phyloP scores from a whole-genome alignment of 2,797 vertebrate genomes.

The Dendrocincla tyrannina region DNA sequence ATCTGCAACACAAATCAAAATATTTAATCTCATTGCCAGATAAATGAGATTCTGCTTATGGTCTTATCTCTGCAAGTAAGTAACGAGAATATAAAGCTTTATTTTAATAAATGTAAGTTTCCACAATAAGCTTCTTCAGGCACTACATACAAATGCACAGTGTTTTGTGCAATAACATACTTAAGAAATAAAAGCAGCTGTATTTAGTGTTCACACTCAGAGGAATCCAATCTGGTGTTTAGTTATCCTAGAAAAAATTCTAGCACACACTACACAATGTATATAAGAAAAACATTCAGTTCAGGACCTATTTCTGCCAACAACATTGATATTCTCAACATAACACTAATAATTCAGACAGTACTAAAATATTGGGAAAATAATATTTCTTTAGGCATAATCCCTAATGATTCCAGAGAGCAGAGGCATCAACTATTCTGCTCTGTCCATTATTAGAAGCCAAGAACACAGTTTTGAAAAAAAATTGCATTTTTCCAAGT shows the following conservation, averaged over 20 bases:
- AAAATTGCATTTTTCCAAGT: background rate
- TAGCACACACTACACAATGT: background rate
- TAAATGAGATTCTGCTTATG: background rate
- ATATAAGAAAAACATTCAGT: background rate
- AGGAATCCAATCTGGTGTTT: background rate
- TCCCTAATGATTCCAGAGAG: background rate
- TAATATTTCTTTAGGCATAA: background rate
- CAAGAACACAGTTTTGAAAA: background rate
- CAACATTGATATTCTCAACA: background rate
- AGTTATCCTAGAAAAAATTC: background rate
- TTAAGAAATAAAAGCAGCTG: background rate
- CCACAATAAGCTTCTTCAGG: background rate
- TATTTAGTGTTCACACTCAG: background rate
- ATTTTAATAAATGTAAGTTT: background rate
- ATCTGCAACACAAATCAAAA: slow-evolving; percentile 2
- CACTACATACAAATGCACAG: background rate
- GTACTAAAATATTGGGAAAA: background rate
- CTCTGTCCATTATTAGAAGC: background rate
- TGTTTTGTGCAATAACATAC: background rate
- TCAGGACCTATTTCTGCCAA: background rate
- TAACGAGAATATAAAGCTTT: background rate
- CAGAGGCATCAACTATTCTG: background rate
- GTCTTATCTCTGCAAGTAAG: background rate
- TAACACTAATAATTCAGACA: background rate
- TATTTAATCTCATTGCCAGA: background rate